Evolutionary conservation across 2,888 invertebrate genomes (phyloP), one percentile per base, ranked within the genome.

Genomic region (Melanophora roralis): DNA sequence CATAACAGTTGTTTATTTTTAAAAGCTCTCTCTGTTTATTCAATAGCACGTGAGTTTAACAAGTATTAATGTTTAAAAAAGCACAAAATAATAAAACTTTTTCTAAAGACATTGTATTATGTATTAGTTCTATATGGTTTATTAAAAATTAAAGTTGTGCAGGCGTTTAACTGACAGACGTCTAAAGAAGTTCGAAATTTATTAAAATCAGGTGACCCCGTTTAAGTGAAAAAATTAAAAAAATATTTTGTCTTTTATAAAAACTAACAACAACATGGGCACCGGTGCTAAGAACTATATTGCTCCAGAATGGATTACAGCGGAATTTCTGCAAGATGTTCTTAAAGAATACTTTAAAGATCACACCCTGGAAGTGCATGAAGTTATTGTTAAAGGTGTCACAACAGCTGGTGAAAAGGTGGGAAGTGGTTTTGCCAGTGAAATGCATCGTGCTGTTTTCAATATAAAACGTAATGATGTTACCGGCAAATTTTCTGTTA

Each of bases 381-480:
- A 88, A 53, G 81, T 89, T 65, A 68, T 87, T 51, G 86, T 87
- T 12, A 86, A 86, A 75, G 85, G 85, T 73, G 84, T 85, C 9
- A 75, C 81, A 4, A 76, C 74, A 1, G 86, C 83, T 21, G 86
- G 86, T 40, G 86, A 86, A 55, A 86, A 86, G 49, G 82, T 43
- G 43, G 80, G 82, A n/a, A 80, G 65, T n/a, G 87, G 87, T 16
- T 89, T 88, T 81, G 89, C 89, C 12, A 90, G 90, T 75, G 86
- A 88, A 82, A 86, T 90, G 86, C 89, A 90, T 82, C 86, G 90
- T 2, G 87, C 86, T n/a, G 83, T 84, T 16, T 88, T 89, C 34
- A 85, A 88, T 78, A 83, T 89, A 71, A 83, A 85, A 60, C 84
- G 86, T 6, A 85, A 86, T 27, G 85, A 84, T 8, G 84, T 84